Conservation (phyloP, 2,113 vertebrate genomes). For the Nothobranchius kuhntae region DNA sequence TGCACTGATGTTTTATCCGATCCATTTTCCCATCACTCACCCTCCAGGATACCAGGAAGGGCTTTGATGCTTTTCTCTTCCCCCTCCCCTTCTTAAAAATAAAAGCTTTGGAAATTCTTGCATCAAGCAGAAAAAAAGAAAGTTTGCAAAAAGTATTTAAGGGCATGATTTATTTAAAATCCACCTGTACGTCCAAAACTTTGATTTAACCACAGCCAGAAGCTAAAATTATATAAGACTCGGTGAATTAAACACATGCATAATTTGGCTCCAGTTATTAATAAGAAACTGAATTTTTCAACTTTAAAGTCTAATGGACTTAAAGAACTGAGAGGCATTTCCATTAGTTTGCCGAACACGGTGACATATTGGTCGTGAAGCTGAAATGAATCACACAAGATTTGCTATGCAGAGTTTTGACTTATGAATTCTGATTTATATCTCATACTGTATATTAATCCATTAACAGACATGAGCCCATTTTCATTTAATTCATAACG, state of each 20-base stretch:
- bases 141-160: slow-evolving; percentile 17
- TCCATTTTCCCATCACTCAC: not conserved
- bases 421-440: slow-evolving; percentile 16
- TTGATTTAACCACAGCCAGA: slow-evolving; percentile 27
- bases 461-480: slow-evolving; percentile 2
- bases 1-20: slow-evolving; percentile 18
- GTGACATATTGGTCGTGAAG: slow-evolving; percentile 14
- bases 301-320: slow-evolving; percentile 21
- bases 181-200: slow-evolving; percentile 21
- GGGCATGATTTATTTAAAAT: slow-evolving; percentile 27
- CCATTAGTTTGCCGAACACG: slow-evolving; percentile 17
- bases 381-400: slow-evolving; percentile 1
- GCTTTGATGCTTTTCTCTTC: not conserved
- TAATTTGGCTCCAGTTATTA: slow-evolving; percentile 27
- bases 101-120: not conserved
- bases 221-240: slow-evolving; percentile 21
- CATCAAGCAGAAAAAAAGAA: not conserved
- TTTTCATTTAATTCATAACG: slow-evolving; percentile 26
- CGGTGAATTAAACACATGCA: slow-evolving; percentile 27
- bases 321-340: slow-evolving; percentile 10
- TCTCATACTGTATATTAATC: slow-evolving; percentile 12
- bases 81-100: too few relatives aligned
- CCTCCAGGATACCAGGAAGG: not conserved
- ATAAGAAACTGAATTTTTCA: slow-evolving; percentile 16
- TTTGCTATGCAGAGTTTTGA: slow-evolving; percentile 1